phyloP scores from a whole-genome alignment of 2,888 invertebrate species.

The Acanthoscelides obtectus region DNA sequence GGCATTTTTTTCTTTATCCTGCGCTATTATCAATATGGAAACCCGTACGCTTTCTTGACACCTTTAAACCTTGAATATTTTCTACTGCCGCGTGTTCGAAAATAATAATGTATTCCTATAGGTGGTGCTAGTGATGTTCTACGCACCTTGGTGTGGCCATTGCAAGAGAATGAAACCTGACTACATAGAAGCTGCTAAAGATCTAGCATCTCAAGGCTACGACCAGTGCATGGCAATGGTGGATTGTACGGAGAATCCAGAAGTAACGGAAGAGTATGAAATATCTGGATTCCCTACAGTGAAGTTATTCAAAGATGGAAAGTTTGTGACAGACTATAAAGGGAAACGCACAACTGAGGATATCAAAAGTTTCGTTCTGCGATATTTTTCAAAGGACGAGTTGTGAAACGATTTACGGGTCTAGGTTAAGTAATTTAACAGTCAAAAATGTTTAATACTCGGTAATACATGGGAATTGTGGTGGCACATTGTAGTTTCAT shows the following conservation, averaged over 20 bases:
- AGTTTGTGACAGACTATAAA: conserved; percentile 51
- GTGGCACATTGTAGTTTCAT: not conserved
- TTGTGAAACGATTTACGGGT: conserved; percentile 7
- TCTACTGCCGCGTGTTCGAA: no score
- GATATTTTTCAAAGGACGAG: conserved; percentile 19
- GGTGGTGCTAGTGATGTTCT: conserved; percentile 67
- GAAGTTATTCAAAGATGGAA: conserved; percentile 57
- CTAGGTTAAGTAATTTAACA: not conserved
- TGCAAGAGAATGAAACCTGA: conserved; percentile 66
- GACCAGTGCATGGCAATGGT: conserved; percentile 52
- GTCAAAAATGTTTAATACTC: not conserved
- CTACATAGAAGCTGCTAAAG: conserved; percentile 55
- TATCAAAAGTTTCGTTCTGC: conserved; percentile 38
- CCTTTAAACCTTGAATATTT: no score
- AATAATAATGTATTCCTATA: not conserved
- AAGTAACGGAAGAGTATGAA: conserved; percentile 55
- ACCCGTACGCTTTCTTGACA: no score
- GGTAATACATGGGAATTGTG: not conserved
- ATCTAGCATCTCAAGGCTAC: conserved; percentile 46
- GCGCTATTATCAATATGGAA: no score
- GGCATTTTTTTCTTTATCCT: no score
- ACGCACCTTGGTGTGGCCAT: conserved; percentile 73
- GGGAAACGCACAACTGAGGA: conserved; percentile 55
- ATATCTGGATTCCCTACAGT: conserved; percentile 66
- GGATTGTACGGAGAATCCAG: conserved; percentile 62